A percentile compares a stretch with the other conserved stretches of the same genome.
phyloP scores from a whole-genome alignment of 1,140 invertebrate species.

The Littorina saxatilis region DNA sequence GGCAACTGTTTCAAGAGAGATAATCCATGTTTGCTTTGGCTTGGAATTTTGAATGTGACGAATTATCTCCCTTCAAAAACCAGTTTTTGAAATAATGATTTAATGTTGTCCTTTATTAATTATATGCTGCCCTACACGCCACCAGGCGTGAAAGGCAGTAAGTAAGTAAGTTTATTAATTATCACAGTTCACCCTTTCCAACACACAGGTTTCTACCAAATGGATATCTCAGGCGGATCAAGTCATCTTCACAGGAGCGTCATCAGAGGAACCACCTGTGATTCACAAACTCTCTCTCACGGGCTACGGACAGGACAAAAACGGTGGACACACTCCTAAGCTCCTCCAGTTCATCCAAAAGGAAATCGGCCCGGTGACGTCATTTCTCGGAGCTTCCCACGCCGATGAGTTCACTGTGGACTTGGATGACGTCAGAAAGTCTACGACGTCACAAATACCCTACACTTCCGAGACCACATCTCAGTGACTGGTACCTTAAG shows the following conservation, averaged over 20 bases:
- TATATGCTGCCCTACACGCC: too few species aligned
- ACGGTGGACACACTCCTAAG: conserved; percentile 36
- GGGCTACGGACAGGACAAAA: conserved; percentile 31
- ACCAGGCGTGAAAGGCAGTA: too few species aligned
- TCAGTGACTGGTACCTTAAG: too few species aligned
- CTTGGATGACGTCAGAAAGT: background rate
- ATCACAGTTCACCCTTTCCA: too few species aligned
- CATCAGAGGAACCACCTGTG: background rate
- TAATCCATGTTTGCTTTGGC: too few species aligned
- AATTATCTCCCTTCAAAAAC: too few species aligned
- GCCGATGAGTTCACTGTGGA: conserved; percentile 21
- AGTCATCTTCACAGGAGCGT: background rate
- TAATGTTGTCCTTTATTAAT: too few species aligned
- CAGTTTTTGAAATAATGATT: too few species aligned
- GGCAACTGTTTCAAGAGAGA: too few species aligned
- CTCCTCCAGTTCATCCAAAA: conserved; percentile 16
- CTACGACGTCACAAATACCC: background rate
- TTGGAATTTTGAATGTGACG: too few species aligned
- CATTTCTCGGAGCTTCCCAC: conserved; percentile 29
- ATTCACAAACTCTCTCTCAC: conserved; percentile 6
- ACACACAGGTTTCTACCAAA: conserved; percentile 11
- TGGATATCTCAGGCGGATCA: background rate
- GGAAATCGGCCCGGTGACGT: conserved; percentile 6
- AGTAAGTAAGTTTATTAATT: too few species aligned
- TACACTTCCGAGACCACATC: too few species aligned